Percentiles rank a stretch among this genome's conserved stretches.
Conservation (phyloP, 2,888 invertebrate species). For the Tyria jacobaeae region DNA sequence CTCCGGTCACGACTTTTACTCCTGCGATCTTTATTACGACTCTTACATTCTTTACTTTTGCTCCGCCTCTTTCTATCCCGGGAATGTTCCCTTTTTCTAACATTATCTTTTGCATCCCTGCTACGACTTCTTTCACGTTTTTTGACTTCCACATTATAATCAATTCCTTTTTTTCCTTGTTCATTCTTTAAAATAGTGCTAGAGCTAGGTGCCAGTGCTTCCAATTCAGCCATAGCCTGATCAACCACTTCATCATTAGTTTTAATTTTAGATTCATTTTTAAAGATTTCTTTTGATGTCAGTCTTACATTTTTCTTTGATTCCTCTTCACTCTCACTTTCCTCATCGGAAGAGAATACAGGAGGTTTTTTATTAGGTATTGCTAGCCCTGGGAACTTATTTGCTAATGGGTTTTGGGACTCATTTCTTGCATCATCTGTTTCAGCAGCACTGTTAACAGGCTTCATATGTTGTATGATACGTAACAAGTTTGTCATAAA, state of each 20-base stretch:
- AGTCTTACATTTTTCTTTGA: conserved; percentile 59
- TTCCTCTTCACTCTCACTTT: conserved; percentile 69
- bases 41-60: conserved; percentile 37
- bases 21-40: conserved; percentile 54
- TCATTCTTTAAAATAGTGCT: conserved; percentile 45
- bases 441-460: conserved; percentile 71
- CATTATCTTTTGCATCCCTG: conserved; percentile 58
- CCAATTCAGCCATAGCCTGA: conserved; percentile 94
- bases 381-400: conserved; percentile 93
- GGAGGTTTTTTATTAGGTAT: conserved; percentile 91
- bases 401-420: conserved; percentile 86
- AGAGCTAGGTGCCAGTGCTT: conserved; percentile 90
- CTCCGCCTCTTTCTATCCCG: conserved; percentile 55
- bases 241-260: conserved; percentile 87
- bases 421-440: conserved; percentile 49
- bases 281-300: conserved; percentile 79
- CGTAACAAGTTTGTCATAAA: conserved; percentile 96
- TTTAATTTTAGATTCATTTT: conserved; percentile 68
- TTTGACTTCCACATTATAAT: conserved; percentile 53
- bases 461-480: conserved; percentile 98
- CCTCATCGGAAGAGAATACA: conserved; percentile 73
- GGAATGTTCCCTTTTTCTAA: conserved; percentile 62
- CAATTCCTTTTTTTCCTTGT: conserved; percentile 53
- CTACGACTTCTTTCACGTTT: conserved; percentile 63
- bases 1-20: conserved; percentile 57